Conservation (phyloP, 30 jellyfish, hydroid and myxozoan genomes). For the Nemopilema nomurai region DNA sequence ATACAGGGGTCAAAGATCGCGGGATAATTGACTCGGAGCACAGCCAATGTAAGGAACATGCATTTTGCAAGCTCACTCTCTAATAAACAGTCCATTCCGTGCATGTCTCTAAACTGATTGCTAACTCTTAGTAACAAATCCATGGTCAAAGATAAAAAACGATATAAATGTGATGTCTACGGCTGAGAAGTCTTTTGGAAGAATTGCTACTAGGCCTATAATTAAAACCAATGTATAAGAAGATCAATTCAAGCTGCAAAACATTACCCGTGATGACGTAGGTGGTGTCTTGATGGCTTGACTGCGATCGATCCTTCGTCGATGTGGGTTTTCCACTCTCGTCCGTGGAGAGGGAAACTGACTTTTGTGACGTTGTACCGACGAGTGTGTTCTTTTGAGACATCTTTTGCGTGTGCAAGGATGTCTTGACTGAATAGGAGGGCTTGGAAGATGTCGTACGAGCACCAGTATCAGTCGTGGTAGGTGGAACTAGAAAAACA, state of each 20-base stretch:
- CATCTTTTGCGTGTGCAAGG: background rate
- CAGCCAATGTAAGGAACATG: background rate
- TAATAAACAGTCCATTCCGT: no score
- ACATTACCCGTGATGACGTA: constrained; percentile 1
- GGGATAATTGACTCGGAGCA: background rate
- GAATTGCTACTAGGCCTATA: no score
- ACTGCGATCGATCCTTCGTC: background rate
- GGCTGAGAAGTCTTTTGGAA: no score
- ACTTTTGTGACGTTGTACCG: background rate
- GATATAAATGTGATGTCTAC: no score
- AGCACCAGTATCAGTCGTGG: background rate
- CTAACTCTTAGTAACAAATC: no score
- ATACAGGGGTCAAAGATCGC: background rate
- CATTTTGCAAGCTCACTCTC: no score
- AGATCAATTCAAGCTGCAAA: no score
- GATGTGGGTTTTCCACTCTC: background rate
- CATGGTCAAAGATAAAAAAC: no score
- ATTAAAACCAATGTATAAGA: no score
- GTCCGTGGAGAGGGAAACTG: constrained; percentile 17
- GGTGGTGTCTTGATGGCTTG: constrained; percentile 2
- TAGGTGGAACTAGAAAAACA: background rate
- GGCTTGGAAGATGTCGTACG: background rate
- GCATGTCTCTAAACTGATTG: no score
- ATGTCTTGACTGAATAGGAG: background rate
- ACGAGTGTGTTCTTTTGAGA: background rate